Evolutionary conservation across 1,140 invertebrate species (phyloP).

Genomic region (Macrotrachela quadricornifera): DNA sequence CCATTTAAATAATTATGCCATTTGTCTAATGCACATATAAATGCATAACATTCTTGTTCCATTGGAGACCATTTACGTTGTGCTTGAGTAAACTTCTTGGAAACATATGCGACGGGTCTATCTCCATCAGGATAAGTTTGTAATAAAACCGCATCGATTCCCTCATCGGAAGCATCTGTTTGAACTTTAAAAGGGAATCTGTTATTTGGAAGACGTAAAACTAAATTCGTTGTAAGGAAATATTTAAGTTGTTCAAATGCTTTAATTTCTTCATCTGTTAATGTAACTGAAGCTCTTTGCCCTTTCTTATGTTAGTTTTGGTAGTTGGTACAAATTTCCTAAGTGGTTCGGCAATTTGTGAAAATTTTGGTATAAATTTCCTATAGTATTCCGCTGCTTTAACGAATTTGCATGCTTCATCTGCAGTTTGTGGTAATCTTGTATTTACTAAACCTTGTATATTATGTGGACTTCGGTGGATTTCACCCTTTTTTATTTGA

Average conservation of each 20-base stretch:
- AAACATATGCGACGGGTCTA: too few species aligned
- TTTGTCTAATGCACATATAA: too few species aligned
- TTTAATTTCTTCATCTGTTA: background rate
- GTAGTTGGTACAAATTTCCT: too few species aligned
- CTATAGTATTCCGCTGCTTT: background rate
- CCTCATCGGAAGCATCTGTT: background rate
- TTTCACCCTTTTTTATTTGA: constrained; percentile 10
- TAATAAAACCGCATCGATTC: background rate
- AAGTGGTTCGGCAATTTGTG: background rate
- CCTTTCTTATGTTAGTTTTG: too few species aligned
- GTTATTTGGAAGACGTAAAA: background rate
- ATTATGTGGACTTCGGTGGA: background rate
- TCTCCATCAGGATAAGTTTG: too few species aligned
- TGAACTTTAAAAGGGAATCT: background rate
- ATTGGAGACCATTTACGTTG: too few species aligned
- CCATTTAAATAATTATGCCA: too few species aligned
- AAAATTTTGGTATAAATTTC: background rate
- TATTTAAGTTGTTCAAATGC: background rate
- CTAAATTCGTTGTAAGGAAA: background rate
- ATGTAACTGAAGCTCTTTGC: background rate
- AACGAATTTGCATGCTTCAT: background rate
- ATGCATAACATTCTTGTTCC: too few species aligned
- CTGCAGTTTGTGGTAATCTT: background rate
- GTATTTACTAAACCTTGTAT: background rate
- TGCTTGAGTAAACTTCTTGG: too few species aligned